Conservation (phyloP, 2,888 invertebrate species). For the Zhuqinia jingwanae region DNA sequence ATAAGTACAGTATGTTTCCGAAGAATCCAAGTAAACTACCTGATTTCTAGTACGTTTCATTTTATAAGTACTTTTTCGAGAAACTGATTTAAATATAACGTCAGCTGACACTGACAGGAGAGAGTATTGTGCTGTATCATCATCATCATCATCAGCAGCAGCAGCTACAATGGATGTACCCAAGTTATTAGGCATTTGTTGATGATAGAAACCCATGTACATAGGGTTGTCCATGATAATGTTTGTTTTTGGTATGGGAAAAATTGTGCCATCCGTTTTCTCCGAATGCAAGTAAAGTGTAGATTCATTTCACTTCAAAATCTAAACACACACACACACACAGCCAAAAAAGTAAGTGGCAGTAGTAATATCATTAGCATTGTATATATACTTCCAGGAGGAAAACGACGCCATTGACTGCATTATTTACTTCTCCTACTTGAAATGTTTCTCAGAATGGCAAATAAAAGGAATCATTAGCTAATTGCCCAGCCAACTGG, state of each 20-base stretch:
- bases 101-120: slow-evolving; percentile 34
- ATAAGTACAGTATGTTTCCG: not conserved
- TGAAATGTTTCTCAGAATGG: slow-evolving; percentile 5
- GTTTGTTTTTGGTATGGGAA: not conserved
- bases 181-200: not conserved
- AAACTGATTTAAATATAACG: slow-evolving; percentile 42
- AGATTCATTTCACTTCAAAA: not conserved
- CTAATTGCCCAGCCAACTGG: slow-evolving; percentile 52
- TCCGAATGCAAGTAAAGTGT: not conserved
- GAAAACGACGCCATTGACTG: not conserved
- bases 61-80: slow-evolving; percentile 34
- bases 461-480: slow-evolving; percentile 50
- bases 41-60: slow-evolving; percentile 6
- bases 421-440: slow-evolving; percentile 27
- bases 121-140: slow-evolving; percentile 5
- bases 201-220: not conserved
- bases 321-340: too few species aligned
- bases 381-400: not conserved
- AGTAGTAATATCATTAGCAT: not conserved
- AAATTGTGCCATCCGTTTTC: not conserved
- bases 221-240: not conserved
- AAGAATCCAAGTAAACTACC: not conserved
- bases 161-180: not conserved
- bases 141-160: not conserved
- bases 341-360: too few species aligned